Percentiles rank a stretch among this genome's conserved stretches.
These are phyloP conservation scores for Propithecus perrieri DNA, from an alignment of 2,797 vertebrate genomes.

Conservation along the genomic window DNA sequence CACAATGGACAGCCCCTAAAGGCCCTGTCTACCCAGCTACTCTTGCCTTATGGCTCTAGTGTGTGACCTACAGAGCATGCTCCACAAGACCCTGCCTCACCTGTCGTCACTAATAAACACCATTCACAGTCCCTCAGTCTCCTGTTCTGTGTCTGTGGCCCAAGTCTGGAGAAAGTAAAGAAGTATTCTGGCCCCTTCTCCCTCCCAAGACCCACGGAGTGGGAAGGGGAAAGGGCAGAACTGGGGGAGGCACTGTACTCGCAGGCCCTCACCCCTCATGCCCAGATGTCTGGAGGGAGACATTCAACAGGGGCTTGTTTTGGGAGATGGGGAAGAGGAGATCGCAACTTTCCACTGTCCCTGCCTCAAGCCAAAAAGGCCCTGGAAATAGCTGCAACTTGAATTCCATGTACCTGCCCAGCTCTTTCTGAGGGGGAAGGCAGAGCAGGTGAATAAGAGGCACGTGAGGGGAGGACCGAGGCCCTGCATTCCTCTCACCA, in stretches of 20 bases:
- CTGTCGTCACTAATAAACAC: conserved; percentile 77
- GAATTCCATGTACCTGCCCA: neutral
- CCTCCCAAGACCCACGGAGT: neutral
- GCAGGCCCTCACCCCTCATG: neutral
- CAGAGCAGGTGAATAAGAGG: neutral
- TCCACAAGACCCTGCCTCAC: conserved; percentile 58
- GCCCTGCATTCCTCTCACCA: neutral
- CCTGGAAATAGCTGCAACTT: neutral
- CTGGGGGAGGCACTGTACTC: neutral
- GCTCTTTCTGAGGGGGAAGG: neutral
- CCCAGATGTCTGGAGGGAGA: neutral
- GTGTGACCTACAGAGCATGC: conserved; percentile 75
- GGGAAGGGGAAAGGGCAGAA: neutral
- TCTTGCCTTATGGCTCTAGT: conserved; percentile 63
- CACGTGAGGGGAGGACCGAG: accelerated
- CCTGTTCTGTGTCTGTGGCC: conserved; percentile 26
- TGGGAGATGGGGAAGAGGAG: neutral
- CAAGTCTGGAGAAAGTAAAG: neutral
- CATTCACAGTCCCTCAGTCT: conserved; percentile 39
- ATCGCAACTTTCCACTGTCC: neutral
- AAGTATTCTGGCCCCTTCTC: neutral
- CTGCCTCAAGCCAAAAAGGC: neutral
- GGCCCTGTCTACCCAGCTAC: conserved; percentile 12
- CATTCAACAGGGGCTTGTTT: neutral
- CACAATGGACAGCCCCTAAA: conserved; percentile 1